Percentiles rank a stretch among this genome's conserved stretches.
These are phyloP conservation scores for Amaurobius ferox DNA, from an alignment of 2,888 invertebrate species.

Conservation along the genomic window DNA sequence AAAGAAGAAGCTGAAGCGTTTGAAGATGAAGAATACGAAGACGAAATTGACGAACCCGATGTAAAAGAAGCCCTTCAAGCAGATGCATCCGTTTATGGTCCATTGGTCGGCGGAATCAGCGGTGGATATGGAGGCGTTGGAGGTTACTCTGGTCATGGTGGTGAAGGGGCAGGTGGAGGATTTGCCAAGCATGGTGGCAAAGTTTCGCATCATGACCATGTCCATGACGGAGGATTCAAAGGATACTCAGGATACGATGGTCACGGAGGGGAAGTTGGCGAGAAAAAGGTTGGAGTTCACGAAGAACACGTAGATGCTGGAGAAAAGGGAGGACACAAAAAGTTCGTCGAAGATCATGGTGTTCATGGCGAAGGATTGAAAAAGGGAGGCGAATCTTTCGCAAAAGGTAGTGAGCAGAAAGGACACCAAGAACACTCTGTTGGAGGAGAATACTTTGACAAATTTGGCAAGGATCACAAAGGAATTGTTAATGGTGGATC, in stretches of 20 bases:
- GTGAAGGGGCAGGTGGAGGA: conserved; percentile 43
- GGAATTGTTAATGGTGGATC: conserved; percentile 62
- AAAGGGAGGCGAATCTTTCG: conserved; percentile 57
- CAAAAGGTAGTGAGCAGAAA: conserved; percentile 41
- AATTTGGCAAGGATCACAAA: conserved; percentile 68
- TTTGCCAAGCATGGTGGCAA: conserved; percentile 37
- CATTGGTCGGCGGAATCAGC: conserved; percentile 18
- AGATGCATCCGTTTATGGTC: conserved; percentile 56
- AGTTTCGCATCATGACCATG: conserved; percentile 38
- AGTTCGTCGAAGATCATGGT: conserved; percentile 50
- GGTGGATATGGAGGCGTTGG: conserved; percentile 17
- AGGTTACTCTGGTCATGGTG: conserved; percentile 47
- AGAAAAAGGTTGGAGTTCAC: conserved; percentile 46
- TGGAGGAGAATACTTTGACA: conserved; percentile 58
- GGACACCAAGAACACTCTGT: conserved; percentile 52
- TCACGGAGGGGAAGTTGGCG: conserved; percentile 50
- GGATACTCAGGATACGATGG: conserved; percentile 52
- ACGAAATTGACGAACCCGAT: conserved; percentile 30
- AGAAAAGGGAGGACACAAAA: conserved; percentile 58
- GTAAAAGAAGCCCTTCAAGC: conserved; percentile 55
- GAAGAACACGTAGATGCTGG: conserved; percentile 40
- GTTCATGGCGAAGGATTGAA: conserved; percentile 61
- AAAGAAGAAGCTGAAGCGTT: conserved; percentile 35
- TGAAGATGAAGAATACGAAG: conserved; percentile 51
- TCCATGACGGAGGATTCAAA: conserved; percentile 55